Conservation (phyloP, 2,888 invertebrate genomes). For the Nasonia oneida region DNA sequence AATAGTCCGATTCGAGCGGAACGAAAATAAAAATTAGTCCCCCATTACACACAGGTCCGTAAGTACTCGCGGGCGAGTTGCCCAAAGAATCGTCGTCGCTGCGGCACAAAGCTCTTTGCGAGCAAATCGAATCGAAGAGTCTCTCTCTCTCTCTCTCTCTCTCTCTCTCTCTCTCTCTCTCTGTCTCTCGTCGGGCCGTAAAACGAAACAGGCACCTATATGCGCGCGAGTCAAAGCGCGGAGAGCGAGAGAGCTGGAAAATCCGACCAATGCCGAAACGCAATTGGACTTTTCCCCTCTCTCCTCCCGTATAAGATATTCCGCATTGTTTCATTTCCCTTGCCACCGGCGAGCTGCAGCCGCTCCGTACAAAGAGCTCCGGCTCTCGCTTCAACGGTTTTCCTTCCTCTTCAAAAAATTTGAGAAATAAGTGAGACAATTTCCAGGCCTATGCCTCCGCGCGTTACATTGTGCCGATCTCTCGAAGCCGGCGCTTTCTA, state of each 20-base stretch:
- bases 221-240: slow-evolving; percentile 10
- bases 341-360: slow-evolving; percentile 63
- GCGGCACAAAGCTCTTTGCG: slow-evolving; percentile 27
- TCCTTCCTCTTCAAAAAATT: slow-evolving; percentile 52
- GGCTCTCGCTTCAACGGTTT: not conserved
- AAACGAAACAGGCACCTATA: slow-evolving; percentile 2
- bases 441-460: too few relatives aligned
- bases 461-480: too few relatives aligned
- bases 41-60: not conserved
- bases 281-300: slow-evolving; percentile 64
- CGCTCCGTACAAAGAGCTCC: slow-evolving; percentile 58
- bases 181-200: not conserved
- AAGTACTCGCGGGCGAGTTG: not conserved
- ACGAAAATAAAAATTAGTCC: not conserved
- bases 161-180: too few relatives aligned
- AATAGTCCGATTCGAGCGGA: too few relatives aligned
- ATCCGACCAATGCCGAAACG: slow-evolving; percentile 38
- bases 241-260: slow-evolving; percentile 35
- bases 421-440: slow-evolving; percentile 50
- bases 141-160: not conserved
- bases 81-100: not conserved
- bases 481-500: not conserved
- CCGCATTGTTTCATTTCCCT: slow-evolving; percentile 70
- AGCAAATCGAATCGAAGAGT: slow-evolving; percentile 46
- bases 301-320: slow-evolving; percentile 65